Percentiles rank a stretch among this genome's conserved stretches.
phyloP scores from a whole-genome alignment of 1,140 invertebrate species.

The Dendroctonus ponderosae region DNA sequence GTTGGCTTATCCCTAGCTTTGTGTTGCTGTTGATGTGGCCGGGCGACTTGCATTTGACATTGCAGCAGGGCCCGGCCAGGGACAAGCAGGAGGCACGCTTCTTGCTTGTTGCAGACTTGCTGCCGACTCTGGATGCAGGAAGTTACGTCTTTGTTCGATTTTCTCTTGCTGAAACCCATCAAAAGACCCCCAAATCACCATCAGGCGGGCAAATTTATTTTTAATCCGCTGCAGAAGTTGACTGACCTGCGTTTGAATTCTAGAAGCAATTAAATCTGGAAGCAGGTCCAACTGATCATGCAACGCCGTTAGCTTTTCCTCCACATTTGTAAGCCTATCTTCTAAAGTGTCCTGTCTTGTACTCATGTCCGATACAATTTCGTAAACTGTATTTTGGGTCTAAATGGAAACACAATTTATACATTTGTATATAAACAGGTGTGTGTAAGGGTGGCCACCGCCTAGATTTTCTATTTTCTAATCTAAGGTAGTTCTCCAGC shows the following conservation, averaged over 20 bases:
- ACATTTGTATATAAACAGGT: neutral
- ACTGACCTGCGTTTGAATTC: slow-evolving; percentile 49
- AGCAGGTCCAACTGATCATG: slow-evolving; percentile 77
- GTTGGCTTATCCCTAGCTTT: slow-evolving; percentile 39
- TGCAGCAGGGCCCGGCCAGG: slow-evolving; percentile 48
- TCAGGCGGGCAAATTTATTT: slow-evolving; percentile 3
- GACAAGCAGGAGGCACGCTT: slow-evolving; percentile 49
- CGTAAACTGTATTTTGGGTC: slow-evolving; percentile 96
- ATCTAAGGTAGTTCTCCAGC: no score
- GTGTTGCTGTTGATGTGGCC: slow-evolving; percentile 46
- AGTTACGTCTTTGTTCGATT: slow-evolving; percentile 75
- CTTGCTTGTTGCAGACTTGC: slow-evolving; percentile 55
- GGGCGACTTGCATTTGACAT: slow-evolving; percentile 47
- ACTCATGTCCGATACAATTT: slow-evolving; percentile 95
- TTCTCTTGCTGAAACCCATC: slow-evolving; percentile 52
- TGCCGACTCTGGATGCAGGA: slow-evolving; percentile 80
- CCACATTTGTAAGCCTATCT: slow-evolving; percentile 78
- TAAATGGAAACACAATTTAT: slow-evolving; percentile 52
- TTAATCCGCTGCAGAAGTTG: neutral
- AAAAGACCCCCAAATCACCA: neutral
- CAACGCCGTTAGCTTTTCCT: slow-evolving; percentile 80
- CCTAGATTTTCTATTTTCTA: no score
- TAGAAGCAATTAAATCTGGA: slow-evolving; percentile 72
- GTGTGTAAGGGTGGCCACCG: no score
- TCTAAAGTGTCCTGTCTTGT: slow-evolving; percentile 86